Base-by-base conservation (phyloP, 2,888 invertebrate genomes). In the Phasia obesa region DNA sequence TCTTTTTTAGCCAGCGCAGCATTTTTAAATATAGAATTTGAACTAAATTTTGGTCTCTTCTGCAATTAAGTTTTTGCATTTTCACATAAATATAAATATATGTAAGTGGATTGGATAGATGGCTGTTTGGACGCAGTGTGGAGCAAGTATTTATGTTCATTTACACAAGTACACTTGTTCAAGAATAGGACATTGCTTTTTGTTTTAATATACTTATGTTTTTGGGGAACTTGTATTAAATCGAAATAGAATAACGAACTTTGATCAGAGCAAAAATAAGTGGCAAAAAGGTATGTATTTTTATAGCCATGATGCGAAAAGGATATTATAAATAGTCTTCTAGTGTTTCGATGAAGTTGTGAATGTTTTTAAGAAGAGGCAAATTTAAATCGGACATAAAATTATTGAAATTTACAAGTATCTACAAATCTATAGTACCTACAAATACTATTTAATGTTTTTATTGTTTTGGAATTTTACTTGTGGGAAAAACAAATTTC, bases 11-110 rank as follows among this genome's bases (percentile, higher is more conserved):
- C 83, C 85, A 86, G 85, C 87, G 85, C 86, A 85, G 86, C 82
- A 87, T 88, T 71, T 73, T 88, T 89, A 89, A 88, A 87, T 87
- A 85, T 89, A 89, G 88, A 87, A 89, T 89, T 87, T 89, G 89
- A 89, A 88, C 88, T 87, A 89, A 89, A 88, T 89, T 89, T 86
- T 27, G n/a, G 17, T 51, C 11, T 71, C 84, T 85, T 86, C 81
- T 85, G 74, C 49, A 64, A 71, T 27, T 57, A 47, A 31, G n/a
- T 59, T 27, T 75, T 21, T 79, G 65, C 49, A 82, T 85, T 86
- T 55, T 55, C 25, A 70, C 47, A 53, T 62, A 62, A 38, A 23
- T 35, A 27, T 53, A 76, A 44, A n/a, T n/a, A n/a, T n/a, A n/a
- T n/a, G n/a, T n/a, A n/a, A n/a, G n/a, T 77, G 60, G 35, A 65